Evolutionary conservation across 2,888 invertebrate species (phyloP), one percentile per base, ranked within the genome.

Genomic region (Diarsia mendica): DNA sequence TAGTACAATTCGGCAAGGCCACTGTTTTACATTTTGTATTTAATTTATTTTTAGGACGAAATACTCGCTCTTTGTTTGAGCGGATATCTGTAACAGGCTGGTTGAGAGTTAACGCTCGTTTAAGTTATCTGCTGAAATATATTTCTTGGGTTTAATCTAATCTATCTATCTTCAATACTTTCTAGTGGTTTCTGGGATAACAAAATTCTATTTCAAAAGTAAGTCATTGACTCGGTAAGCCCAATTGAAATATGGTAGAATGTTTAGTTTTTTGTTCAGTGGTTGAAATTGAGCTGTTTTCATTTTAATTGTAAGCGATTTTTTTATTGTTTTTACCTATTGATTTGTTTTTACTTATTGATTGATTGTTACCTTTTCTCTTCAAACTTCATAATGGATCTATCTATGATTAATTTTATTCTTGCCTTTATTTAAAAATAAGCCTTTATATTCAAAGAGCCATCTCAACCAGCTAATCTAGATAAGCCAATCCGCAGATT

Each of bases 1-100:
- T 93, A 94, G 93, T 93, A 91, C 91, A 94, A 93, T 93, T 92
- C 86, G 92, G 93, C 93, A 87, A 88, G 91, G 94, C 93, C 93
- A 92, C 89, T 90, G 86, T 91, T 91, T 89, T 87, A 85, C 83
- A 82, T 85, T 86, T 88, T 86, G 86, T 86, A 87, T 87, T 85
- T 84, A 87, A 81, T 89, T 60, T 60, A 79, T 85, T 71, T 72
- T 85, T 87, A 89, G 91, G 87, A 88, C 70, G 79, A 91, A 90
- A 89, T 84, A 82, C 75, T 83, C 73, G 86, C 87, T 86, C 87
- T 85, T 79, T 78, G 82, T 64, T 67, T 58, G 79, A 82, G 79
- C 77, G 66, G 49, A 48, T 60, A 51, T 82, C 77, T 75, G 58
- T 75, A 83, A 63, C 58, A 33, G 53, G 73, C 77, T 77, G 77